Percentiles rank a stretch among this genome's conserved stretches.
Conservation (phyloP, 2,888 invertebrate genomes). For the Nymphalis c-album region DNA sequence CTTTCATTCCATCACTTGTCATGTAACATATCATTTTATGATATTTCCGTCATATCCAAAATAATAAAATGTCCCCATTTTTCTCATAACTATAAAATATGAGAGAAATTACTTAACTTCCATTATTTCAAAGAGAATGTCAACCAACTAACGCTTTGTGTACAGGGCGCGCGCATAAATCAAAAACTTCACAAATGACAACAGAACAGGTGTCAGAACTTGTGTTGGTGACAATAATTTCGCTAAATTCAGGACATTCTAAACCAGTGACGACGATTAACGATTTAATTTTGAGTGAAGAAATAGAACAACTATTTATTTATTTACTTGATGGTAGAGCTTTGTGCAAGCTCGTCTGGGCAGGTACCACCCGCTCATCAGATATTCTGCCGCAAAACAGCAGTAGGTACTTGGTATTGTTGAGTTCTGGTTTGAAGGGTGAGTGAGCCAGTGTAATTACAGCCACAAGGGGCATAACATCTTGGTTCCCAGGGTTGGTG, state of each 20-base stretch:
- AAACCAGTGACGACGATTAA: too few species aligned
- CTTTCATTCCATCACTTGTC: neutral
- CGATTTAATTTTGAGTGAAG: too few species aligned
- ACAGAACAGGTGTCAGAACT: slow-evolving; percentile 48
- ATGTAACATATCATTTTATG: neutral
- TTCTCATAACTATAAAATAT: slow-evolving; percentile 21
- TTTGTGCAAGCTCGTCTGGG: too few species aligned
- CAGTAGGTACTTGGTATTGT: too few species aligned
- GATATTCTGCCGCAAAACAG: too few species aligned
- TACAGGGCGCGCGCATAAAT: slow-evolving; percentile 50
- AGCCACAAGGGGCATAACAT: too few species aligned
- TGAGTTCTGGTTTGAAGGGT: too few species aligned
- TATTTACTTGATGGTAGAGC: too few species aligned
- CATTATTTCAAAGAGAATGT: slow-evolving; percentile 36
- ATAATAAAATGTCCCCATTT: neutral
- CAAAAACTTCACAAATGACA: slow-evolving; percentile 66
- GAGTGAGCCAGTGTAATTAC: too few species aligned
- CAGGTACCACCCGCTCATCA: too few species aligned
- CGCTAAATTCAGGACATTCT: slow-evolving; percentile 1
- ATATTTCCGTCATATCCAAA: neutral
- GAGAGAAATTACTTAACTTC: slow-evolving; percentile 26
- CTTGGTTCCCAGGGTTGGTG: too few species aligned
- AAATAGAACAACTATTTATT: too few species aligned
- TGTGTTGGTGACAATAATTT: slow-evolving; percentile 33
- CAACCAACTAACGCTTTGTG: slow-evolving; percentile 32